These are phyloP conservation scores for Caenorhabditis becei DNA, from an alignment of 2,888 invertebrate species.

Conservation along the genomic window DNA sequence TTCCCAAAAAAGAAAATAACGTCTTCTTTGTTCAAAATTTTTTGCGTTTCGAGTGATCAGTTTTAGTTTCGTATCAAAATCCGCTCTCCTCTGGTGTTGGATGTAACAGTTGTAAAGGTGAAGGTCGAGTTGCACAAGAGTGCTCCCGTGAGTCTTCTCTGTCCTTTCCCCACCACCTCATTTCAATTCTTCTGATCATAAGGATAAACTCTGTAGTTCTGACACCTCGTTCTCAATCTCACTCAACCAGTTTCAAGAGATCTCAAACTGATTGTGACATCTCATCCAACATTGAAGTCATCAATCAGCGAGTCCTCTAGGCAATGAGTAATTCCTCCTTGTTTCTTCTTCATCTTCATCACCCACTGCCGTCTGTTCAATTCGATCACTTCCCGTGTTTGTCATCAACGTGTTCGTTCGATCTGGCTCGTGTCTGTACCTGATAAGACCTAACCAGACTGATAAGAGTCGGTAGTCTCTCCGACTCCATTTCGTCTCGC, in stretches of 20 bases:
- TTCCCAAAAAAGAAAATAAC: no score
- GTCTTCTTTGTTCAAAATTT: no score
- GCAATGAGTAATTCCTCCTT: constrained; percentile 48
- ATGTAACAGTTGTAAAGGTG: constrained; percentile 32
- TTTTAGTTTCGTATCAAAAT: no score
- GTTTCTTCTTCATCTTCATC: constrained; percentile 29
- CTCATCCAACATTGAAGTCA: constrained; percentile 14
- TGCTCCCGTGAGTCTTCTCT: not conserved
- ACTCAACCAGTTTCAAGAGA: constrained; percentile 10
- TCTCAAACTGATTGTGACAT: not conserved
- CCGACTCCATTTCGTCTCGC: not conserved
- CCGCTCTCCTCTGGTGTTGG: not conserved
- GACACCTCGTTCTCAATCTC: not conserved
- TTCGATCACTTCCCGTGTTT: constrained; percentile 5
- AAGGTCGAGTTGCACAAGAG: constrained; percentile 47
- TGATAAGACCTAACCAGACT: not conserved
- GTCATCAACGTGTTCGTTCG: constrained; percentile 4
- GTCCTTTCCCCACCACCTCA: not conserved
- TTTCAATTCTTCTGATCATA: not conserved
- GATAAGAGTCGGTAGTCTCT: not conserved
- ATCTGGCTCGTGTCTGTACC: constrained; percentile 22
- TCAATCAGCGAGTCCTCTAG: constrained; percentile 39
- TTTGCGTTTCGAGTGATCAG: no score
- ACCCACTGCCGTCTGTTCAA: not conserved
- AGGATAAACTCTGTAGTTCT: not conserved